Conservation (phyloP, 2,888 invertebrate species). For the Dorcus hopei region DNA sequence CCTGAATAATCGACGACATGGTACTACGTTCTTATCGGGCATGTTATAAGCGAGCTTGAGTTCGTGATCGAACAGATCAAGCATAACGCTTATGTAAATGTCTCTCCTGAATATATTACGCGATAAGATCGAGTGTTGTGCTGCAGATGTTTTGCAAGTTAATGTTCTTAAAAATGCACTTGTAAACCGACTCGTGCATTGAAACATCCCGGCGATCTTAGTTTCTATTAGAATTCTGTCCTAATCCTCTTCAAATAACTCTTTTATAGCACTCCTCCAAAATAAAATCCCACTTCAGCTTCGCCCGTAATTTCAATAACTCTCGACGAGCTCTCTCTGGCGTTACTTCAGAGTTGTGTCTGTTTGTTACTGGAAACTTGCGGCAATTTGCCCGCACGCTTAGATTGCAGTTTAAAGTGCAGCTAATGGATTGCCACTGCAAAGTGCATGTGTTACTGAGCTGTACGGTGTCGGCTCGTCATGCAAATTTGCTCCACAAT, state of each 20-base stretch:
- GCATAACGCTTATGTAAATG: conserved; percentile 3
- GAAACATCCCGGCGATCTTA: neutral
- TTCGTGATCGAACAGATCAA: conserved; percentile 1
- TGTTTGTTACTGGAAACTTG: conserved; percentile 28
- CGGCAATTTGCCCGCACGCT: conserved; percentile 33
- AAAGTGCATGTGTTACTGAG: conserved; percentile 15
- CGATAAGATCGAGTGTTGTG: neutral
- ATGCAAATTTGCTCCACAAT: conserved; percentile 11
- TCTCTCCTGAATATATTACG: neutral
- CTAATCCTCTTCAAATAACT: too few relatives aligned
- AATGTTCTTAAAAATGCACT: neutral
- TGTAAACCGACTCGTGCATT: neutral
- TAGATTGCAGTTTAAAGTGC: conserved; percentile 36
- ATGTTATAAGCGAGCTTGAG: neutral
- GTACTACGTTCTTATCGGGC: neutral
- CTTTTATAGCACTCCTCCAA: too few relatives aligned
- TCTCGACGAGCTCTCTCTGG: conserved; percentile 3
- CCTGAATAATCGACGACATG: too few relatives aligned
- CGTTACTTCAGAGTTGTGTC: neutral
- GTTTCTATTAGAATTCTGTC: too few relatives aligned
- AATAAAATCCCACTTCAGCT: too few relatives aligned
- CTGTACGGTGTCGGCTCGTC: conserved; percentile 6
- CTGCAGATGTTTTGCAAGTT: conserved; percentile 1
- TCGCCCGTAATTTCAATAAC: conserved; percentile 11
- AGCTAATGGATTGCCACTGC: conserved; percentile 35